A percentile compares a stretch with the other conserved stretches of the same genome.
phyloP scores from a whole-genome alignment of 2,113 vertebrate genomes.

The Coregonus clupeaformis region DNA sequence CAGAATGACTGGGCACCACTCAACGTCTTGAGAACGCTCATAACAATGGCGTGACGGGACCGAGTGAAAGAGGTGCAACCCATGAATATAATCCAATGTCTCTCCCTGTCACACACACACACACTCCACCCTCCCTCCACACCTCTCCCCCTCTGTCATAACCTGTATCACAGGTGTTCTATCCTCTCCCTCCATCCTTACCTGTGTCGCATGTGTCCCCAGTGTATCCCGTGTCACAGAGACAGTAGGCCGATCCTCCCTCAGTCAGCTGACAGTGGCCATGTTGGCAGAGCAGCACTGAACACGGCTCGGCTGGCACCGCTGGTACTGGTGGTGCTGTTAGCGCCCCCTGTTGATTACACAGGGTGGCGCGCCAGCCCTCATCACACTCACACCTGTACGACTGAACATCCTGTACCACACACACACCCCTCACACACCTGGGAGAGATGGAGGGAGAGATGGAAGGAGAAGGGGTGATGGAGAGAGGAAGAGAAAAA shows the following conservation, averaged over 20 bases:
- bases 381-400: constrained; percentile 90
- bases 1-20: no score
- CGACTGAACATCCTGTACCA: constrained; percentile 81
- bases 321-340: constrained; percentile 22
- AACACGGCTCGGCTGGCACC: constrained; percentile 65
- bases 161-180: not conserved
- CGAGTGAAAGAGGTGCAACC: no score
- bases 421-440: constrained; percentile 85
- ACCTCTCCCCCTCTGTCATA: no score
- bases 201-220: constrained; percentile 88
- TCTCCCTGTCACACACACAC: no score
- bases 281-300: constrained; percentile 72
- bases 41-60: no score
- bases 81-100: no score
- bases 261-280: constrained; percentile 82
- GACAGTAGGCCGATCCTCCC: constrained; percentile 76
- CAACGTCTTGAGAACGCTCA: no score
- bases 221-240: constrained; percentile 82
- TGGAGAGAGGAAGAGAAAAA: not conserved
- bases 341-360: constrained; percentile 79
- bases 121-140: no score
- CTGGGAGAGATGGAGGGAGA: constrained; percentile 57
- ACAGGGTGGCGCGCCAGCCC: constrained; percentile 85
- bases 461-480: not conserved
- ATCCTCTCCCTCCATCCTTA: constrained; percentile 41